Evolutionary conservation across 2,113 vertebrate species (phyloP), one percentile per base, ranked within the genome.

Genomic region (Buteo buteo): DNA sequence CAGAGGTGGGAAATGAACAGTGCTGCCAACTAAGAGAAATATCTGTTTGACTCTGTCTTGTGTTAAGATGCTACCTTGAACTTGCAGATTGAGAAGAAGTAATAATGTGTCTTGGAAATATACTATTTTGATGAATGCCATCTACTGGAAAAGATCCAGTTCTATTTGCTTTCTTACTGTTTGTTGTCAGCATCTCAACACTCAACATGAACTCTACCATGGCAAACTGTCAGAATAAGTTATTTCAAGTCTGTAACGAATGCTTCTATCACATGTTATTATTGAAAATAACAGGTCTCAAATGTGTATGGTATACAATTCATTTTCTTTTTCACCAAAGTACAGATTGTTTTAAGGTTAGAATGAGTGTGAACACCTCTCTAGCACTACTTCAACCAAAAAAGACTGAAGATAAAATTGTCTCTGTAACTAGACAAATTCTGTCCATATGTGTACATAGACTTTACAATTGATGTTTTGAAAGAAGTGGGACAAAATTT

Each of bases 281-380:
- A 97, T 92, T 96, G 96, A 97, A 98, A 98, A 97, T 96, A 97
- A 90, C 90, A 81, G 92, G 81, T 97, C 96, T 96, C 70, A 94
- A 89, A 95, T 84, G 94, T 90, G 95, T 83, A 64, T 34, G 28
- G 21, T 88, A 77, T 85, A 88, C 45, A 94, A 87, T 95, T 95
- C 19, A 83, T 90, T 97, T 96, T 96, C 78, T 96, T 95, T 88
- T 82, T 86, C 73, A 93, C 26, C 24, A 71, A 95, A 92, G 44
- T 70, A 65, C 67, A 83, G 61, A 57, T 29, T 64, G 44, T 85
- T 91, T 97, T 82, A 90, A 88, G 10, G 7, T 77, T 97, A 81
- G 77, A 92, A 85, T 91, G 82, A 86, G 22, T 8, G 10, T 74
- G 11, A 54, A 95, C 69, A 92, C 8, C 4, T 7, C 29, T 94